Evolutionary conservation across 2,797 vertebrate species (phyloP), one percentile per base, ranked within the genome.

Genomic region (Platyrinchus mystaceus): DNA sequence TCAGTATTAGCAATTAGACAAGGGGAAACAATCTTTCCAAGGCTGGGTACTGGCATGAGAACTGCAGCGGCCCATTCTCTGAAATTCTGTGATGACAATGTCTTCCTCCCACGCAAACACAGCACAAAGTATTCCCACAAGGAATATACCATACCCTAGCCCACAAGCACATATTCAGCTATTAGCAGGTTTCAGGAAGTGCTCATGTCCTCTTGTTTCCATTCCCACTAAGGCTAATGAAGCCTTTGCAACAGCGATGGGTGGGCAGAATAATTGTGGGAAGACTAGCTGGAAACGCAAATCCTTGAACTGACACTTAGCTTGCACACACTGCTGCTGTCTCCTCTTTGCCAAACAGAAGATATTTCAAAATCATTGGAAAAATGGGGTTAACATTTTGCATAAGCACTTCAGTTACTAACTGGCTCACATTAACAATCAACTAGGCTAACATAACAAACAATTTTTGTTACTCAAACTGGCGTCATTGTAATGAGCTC

Each of bases 391-490:
- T 95, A 94, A 93, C 34, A 37, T 90, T 96, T 94, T 84, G 53
- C 86, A 84, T 75, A 92, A 71, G 86, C 81, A 85, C 73, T 94
- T 83, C 75, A 81, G 28, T 74, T 94, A 95, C 83, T 95, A 96
- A 88, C 73, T 87, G 76, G 79, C 76, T 95, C 78, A 91, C 84
- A 93, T 85, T 95, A 95, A 89, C 92, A 93, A 95, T 89, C 93
- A 92, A 83, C 89, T 49, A 87, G 66, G 93, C 87, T 93, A 96
- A 92, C 87, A 94, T 95, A 95, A 92, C 90, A 96, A 97, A 95
- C 94, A 94, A 97, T 96, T 94, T 92, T 91, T 86, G 90, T 95
- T 93, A 95, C 92, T 96, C 93, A 95, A 96, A 95, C 84, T 89
- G 87, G 95, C 93, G 88, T 96, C 94, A 96, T 36, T 92, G 87